These are phyloP conservation scores for Pangasius mekongensis DNA, from an alignment of 2,797 vertebrate genomes.

Conservation along the genomic window DNA sequence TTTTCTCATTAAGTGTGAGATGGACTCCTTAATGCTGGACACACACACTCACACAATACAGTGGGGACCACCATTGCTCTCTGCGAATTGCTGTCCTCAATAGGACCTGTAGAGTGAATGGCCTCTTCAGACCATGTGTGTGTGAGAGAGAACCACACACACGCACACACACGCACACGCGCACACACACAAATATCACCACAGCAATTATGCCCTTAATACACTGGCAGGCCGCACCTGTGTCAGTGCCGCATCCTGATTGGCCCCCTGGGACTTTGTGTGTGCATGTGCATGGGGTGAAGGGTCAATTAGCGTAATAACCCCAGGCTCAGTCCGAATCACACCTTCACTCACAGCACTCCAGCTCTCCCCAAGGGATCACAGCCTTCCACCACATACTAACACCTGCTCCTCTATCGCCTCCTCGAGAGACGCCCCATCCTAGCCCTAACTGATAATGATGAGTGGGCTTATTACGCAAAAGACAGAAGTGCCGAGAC, in stretches of 20 bases:
- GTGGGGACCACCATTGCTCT: conserved; percentile 71
- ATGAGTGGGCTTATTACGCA: neutral
- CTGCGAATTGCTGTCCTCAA: conserved; percentile 76
- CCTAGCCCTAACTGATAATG: neutral
- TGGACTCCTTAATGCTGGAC: neutral
- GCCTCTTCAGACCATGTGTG: conserved; percentile 63
- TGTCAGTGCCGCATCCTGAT: conserved; percentile 76
- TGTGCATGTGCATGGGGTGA: conserved; percentile 80
- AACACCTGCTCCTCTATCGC: conserved; percentile 75
- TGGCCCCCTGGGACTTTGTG: conserved; percentile 78
- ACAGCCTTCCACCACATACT: conserved; percentile 71
- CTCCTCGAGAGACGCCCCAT: neutral
- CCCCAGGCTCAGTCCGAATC: conserved; percentile 83
- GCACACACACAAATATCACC: conserved; percentile 73
- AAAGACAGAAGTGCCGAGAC: neutral
- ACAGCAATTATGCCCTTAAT: conserved; percentile 80
- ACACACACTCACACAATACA: conserved; percentile 44
- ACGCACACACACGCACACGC: conserved; percentile 53
- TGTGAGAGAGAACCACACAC: conserved; percentile 61
- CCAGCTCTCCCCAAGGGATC: conserved; percentile 66
- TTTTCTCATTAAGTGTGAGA: neutral
- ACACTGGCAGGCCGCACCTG: conserved; percentile 79
- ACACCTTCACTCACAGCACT: conserved; percentile 52
- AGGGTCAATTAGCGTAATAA: conserved; percentile 94
- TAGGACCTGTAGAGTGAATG: conserved; percentile 83